These are phyloP conservation scores for Sphaeridia pumilis DNA, from an alignment of 2,888 invertebrate genomes.

Conservation along the genomic window DNA sequence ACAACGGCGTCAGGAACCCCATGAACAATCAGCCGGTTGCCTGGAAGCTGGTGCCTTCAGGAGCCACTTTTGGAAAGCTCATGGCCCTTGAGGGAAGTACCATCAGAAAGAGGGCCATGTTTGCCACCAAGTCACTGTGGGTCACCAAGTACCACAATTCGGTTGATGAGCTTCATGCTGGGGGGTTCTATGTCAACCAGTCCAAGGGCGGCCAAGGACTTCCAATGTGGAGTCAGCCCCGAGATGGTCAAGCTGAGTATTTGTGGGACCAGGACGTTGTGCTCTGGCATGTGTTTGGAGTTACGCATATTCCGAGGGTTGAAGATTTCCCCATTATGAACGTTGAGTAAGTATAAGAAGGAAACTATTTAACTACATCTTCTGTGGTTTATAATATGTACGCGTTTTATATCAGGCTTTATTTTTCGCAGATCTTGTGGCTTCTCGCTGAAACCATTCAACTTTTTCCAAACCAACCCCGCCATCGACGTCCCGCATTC, in stretches of 20 bases:
- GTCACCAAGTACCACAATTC: constrained; percentile 27
- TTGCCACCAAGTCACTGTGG: constrained; percentile 30
- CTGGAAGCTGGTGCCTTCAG: constrained; percentile 28
- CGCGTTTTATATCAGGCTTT: neutral
- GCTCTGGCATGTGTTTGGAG: constrained; percentile 31
- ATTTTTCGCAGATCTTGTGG: constrained; percentile 11
- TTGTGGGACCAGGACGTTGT: constrained; percentile 29
- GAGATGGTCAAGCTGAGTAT: constrained; percentile 2
- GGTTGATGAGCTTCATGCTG: constrained; percentile 21
- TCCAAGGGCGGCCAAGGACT: constrained; percentile 28
- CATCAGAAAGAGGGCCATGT: constrained; percentile 27
- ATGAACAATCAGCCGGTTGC: constrained; percentile 24
- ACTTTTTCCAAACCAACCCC: constrained; percentile 17
- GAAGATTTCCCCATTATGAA: constrained; percentile 33
- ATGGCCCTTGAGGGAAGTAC: constrained; percentile 25
- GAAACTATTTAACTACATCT: neutral
- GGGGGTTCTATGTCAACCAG: constrained; percentile 24
- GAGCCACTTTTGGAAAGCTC: constrained; percentile 3
- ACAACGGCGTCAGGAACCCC: constrained; percentile 21
- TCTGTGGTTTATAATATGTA: neutral
- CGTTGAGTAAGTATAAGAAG: constrained; percentile 17
- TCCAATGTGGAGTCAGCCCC: constrained; percentile 4
- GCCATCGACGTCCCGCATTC: constrained; percentile 17
- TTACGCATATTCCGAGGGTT: constrained; percentile 28
- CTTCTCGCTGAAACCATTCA: constrained; percentile 17